Percentiles rank a stretch among this genome's conserved stretches.
These are phyloP conservation scores for Leiothrix lutea DNA, from an alignment of 2,113 vertebrate species.

Conservation along the genomic window DNA sequence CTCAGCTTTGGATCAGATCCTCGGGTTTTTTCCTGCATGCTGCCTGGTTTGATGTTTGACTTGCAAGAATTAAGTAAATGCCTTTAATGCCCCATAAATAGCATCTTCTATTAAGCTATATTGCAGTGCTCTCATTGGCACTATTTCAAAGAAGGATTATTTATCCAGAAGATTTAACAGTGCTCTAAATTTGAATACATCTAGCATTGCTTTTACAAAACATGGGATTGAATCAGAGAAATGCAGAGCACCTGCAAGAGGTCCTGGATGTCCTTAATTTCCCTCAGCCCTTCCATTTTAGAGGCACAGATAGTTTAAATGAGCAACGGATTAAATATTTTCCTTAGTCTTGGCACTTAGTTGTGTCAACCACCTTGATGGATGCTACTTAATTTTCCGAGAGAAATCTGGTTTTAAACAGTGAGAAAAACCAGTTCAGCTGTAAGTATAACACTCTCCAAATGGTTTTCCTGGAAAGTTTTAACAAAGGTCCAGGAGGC, in stretches of 20 bases:
- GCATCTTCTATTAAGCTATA: slow-evolving; percentile 21
- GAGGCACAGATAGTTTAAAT: neutral
- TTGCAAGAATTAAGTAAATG: slow-evolving; percentile 56
- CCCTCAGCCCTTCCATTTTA: neutral
- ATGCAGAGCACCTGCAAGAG: neutral
- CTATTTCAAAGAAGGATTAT: slow-evolving; percentile 59
- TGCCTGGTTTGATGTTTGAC: slow-evolving; percentile 48
- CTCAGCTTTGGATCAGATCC: neutral
- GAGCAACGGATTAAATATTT: neutral
- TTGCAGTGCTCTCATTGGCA: slow-evolving; percentile 44
- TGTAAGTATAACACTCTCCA: neutral
- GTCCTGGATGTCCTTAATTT: neutral
- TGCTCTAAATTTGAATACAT: slow-evolving; percentile 40
- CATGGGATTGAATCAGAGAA: neutral
- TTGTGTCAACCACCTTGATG: neutral
- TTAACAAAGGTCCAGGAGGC: neutral
- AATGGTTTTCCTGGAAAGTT: neutral
- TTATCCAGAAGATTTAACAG: slow-evolving; percentile 50
- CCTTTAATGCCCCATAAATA: slow-evolving; percentile 35
- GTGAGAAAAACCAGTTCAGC: neutral
- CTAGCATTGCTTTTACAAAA: slow-evolving; percentile 21
- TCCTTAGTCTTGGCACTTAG: neutral
- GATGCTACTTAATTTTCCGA: neutral
- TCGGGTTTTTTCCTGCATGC: neutral
- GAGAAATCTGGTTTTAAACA: neutral